These are phyloP conservation scores for Heterohyrax brucei DNA, from an alignment of 2,797 vertebrate species.

Conservation along the genomic window DNA sequence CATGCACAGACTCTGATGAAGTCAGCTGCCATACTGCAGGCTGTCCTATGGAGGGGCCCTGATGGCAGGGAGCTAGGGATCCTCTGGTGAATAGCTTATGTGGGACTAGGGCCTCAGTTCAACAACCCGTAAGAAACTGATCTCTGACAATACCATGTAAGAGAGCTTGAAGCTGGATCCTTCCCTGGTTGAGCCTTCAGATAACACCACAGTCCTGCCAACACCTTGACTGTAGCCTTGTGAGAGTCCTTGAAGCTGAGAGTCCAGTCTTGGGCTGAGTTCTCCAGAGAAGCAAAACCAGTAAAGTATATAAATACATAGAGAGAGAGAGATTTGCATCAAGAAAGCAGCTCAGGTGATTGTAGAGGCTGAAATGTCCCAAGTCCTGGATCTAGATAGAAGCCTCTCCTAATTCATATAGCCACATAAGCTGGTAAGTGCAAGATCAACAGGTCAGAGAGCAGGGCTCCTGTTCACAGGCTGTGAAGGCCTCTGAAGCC, in stretches of 20 bases:
- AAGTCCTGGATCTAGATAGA: no score
- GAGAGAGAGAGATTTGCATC: no score
- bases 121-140: not conserved
- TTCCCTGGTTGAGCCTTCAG: not conserved
- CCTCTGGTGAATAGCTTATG: not conserved
- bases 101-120: not conserved
- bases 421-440: no score
- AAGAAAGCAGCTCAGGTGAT: no score
- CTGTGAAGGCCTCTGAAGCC: no score
- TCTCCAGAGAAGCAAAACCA: no score
- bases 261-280: not conserved
- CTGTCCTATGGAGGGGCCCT: not conserved
- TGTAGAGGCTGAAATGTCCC: no score
- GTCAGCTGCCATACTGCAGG: not conserved
- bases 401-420: no score
- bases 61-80: not conserved
- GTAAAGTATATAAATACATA: no score
- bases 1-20: not conserved
- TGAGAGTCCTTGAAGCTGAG: not conserved
- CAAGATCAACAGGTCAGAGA: no score
- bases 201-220: not conserved
- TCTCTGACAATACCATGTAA: not conserved
- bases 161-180: not conserved
- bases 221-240: not conserved
- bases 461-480: no score